phyloP scores from a whole-genome alignment of 2,888 invertebrate genomes.

The Parnassius mnemosyne region DNA sequence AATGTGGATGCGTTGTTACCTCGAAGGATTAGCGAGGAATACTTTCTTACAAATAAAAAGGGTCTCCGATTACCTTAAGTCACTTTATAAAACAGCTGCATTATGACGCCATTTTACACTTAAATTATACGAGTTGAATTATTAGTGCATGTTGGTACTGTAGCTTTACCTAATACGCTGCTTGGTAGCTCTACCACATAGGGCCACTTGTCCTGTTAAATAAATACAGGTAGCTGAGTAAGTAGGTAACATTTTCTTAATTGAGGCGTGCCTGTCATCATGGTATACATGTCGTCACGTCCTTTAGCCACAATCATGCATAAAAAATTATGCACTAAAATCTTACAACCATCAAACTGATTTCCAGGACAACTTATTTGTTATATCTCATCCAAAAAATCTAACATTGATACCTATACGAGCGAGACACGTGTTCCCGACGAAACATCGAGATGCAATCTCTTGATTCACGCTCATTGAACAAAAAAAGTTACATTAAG shows the following conservation, averaged over 20 bases:
- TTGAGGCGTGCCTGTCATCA: constrained; percentile 11
- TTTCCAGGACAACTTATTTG: not conserved
- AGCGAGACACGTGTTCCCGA: constrained; percentile 37
- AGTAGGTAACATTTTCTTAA: not conserved
- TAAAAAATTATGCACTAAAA: constrained; percentile 9
- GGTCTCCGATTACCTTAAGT: too few relatives aligned
- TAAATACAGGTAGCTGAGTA: constrained; percentile 8
- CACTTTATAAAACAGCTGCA: too few relatives aligned
- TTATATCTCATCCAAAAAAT: constrained; percentile 30
- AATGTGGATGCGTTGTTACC: too few relatives aligned
- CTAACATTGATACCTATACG: constrained; percentile 32
- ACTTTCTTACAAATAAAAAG: too few relatives aligned
- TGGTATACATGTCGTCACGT: constrained; percentile 16
- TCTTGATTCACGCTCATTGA: constrained; percentile 55
- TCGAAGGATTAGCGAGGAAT: too few relatives aligned
- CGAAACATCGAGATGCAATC: constrained; percentile 46
- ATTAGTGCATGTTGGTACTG: too few relatives aligned
- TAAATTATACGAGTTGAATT: too few relatives aligned
- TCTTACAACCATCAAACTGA: constrained; percentile 7
- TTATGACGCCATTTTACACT: too few relatives aligned
- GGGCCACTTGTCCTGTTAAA: not conserved
- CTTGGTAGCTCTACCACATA: too few relatives aligned
- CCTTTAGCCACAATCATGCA: constrained; percentile 14
- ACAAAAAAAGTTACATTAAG: constrained; percentile 73
- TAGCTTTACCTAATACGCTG: too few relatives aligned